Base-by-base conservation (phyloP, 2,888 invertebrate genomes). In the Megastigmus dorsalis region DNA sequence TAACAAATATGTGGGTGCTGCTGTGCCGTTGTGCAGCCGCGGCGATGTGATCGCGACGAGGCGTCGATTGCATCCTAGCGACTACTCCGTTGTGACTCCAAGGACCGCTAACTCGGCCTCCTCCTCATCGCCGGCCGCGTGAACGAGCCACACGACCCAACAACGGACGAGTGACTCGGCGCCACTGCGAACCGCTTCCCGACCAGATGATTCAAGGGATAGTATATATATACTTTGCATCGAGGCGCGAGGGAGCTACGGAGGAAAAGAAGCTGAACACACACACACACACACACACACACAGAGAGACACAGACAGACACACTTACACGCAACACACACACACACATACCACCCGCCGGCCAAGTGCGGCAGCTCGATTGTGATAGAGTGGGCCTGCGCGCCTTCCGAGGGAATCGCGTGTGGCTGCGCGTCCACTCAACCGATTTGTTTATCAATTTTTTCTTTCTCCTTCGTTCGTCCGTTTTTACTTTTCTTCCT, bases 311-410 rank as follows among this genome's bases (percentile, higher is more conserved):
- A 59, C 30, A 67, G 10, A 55, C 23, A 52, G 13, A 45, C 55
- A 66, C 20, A 48, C 13, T 50, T 50, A 52, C 55, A 59, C 30
- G n/a, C n/a, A n/a, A 67, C 15, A 55, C 23, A 52, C 15, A 45
- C 55, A 66, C 20, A 48, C 13, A 59, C 59, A 52, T 45, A 59
- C 30, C 52, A 59, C 28, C 59, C 69, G 70, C 59, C 60, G 52
- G 43, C 62, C 57, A 67, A 68, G 63, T 72, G 75, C 75, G 84
- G 78, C 84, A 85, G 84, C 80, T 79, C 79, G 79, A 88, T 86
- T 88, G 88, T 87, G 88, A 88, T 87, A 76, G 85, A 83, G 87
- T 84, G 84, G 81, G 79, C 59, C 70, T 38, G 54, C 70, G 62
- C 55, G 59, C 30, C 55, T 33, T 54, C 23, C 13, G 50, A 43